These are phyloP conservation scores for Pemphigus obesinymphae DNA, from an alignment of 1,140 invertebrate species.

Conservation along the genomic window DNA sequence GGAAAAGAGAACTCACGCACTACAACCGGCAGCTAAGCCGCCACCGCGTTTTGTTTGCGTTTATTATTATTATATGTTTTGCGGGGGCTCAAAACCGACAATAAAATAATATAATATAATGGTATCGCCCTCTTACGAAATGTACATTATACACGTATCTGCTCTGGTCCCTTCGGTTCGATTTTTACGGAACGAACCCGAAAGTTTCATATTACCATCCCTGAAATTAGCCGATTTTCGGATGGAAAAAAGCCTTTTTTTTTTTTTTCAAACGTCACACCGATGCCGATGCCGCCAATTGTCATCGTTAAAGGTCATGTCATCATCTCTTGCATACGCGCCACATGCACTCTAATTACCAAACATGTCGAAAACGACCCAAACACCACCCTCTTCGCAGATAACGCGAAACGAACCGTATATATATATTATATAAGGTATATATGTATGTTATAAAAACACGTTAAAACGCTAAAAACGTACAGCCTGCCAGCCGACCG, in stretches of 20 bases:
- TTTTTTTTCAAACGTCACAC: background rate
- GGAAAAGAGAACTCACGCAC: too few species aligned
- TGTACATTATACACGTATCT: too few species aligned
- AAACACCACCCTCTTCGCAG: background rate
- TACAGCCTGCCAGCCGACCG: background rate
- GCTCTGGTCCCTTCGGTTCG: too few species aligned
- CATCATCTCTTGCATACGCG: too few species aligned
- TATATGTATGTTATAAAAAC: background rate
- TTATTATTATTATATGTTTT: background rate
- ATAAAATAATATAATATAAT: background rate
- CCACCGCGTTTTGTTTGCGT: background rate
- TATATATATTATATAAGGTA: too few species aligned
- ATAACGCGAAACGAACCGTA: constrained; percentile 8
- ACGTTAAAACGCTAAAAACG: background rate
- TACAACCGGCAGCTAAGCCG: background rate
- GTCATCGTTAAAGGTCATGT: background rate
- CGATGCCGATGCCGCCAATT: background rate
- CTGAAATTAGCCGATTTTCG: constrained; percentile 4
- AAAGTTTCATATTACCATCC: constrained; percentile 20
- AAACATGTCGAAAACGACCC: constrained; percentile 2
- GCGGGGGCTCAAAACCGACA: background rate
- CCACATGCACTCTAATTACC: background rate
- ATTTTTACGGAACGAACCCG: background rate
- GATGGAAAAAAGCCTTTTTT: background rate
- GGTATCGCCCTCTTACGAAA: background rate